These are phyloP conservation scores for Diplodus sargus DNA, from an alignment of 2,797 vertebrate genomes.

Conservation along the genomic window DNA sequence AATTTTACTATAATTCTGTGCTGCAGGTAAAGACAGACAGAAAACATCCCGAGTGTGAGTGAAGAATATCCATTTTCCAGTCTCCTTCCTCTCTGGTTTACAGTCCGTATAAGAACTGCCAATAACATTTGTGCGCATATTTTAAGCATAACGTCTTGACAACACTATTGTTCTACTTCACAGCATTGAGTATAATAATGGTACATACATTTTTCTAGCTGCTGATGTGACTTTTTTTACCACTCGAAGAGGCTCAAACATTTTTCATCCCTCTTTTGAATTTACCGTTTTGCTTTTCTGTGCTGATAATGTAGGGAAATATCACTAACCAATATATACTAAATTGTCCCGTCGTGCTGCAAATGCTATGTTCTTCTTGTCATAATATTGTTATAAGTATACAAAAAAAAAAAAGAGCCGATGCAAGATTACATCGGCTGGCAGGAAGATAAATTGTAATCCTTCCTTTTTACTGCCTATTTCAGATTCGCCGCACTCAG, in stretches of 20 bases:
- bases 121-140: constrained; percentile 15
- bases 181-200: neutral
- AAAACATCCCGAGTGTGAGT: neutral
- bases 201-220: constrained; percentile 31
- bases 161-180: constrained; percentile 30
- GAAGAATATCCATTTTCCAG: neutral
- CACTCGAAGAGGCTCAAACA: constrained; percentile 5
- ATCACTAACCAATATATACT: constrained; percentile 15
- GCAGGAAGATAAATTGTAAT: constrained; percentile 6
- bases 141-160: constrained; percentile 11
- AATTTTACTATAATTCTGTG: constrained; percentile 1
- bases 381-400: neutral
- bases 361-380: constrained; percentile 7
- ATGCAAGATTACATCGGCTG: neutral
- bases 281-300: constrained; percentile 4
- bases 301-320: constrained; percentile 25
- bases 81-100: constrained; percentile 23
- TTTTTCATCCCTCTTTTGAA: neutral
- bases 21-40: neutral
- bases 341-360: constrained; percentile 4
- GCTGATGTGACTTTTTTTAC: constrained; percentile 11
- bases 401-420: neutral
- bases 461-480: neutral
- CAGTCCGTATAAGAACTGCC: constrained; percentile 34
- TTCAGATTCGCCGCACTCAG: constrained; percentile 10